Evolutionary conservation across 2,113 vertebrate species (phyloP).

Genomic region (Prunella fulvescens): DNA sequence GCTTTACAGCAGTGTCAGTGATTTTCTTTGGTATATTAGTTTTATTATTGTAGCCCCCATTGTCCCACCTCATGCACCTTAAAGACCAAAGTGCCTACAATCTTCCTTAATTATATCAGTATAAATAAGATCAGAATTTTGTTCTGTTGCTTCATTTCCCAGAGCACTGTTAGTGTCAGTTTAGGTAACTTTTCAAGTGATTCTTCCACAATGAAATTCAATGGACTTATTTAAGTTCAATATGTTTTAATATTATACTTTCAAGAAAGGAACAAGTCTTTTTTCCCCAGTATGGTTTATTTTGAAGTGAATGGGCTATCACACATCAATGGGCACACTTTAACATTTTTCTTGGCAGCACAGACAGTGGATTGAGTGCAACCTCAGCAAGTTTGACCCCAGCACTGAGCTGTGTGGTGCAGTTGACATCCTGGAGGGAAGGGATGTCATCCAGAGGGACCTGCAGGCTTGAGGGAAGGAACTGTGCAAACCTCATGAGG

Average conservation of each 20-base stretch:
- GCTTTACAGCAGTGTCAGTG: not conserved
- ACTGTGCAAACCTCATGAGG: not conserved
- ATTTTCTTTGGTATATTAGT: constrained; percentile 5
- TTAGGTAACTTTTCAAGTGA: constrained; percentile 19
- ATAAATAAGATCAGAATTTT: constrained; percentile 31
- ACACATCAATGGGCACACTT: not conserved
- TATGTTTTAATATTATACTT: not conserved
- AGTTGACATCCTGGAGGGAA: not conserved
- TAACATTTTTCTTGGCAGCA: not conserved
- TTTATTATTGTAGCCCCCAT: not conserved
- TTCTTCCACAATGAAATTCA: not conserved
- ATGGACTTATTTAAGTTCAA: not conserved
- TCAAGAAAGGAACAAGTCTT: not conserved
- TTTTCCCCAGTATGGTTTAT: not conserved
- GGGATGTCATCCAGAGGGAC: not conserved
- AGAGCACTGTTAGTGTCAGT: not conserved
- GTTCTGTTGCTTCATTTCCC: constrained; percentile 13
- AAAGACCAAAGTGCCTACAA: not conserved
- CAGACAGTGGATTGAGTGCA: not conserved
- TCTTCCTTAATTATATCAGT: constrained; percentile 18
- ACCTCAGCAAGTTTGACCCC: not conserved
- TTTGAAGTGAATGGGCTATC: not conserved
- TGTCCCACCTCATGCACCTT: not conserved
- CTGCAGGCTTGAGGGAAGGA: not conserved
- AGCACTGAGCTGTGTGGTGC: not conserved